These are phyloP conservation scores for Microctenopoma lineatum DNA, from an alignment of 2,797 vertebrate genomes.

Conservation along the genomic window DNA sequence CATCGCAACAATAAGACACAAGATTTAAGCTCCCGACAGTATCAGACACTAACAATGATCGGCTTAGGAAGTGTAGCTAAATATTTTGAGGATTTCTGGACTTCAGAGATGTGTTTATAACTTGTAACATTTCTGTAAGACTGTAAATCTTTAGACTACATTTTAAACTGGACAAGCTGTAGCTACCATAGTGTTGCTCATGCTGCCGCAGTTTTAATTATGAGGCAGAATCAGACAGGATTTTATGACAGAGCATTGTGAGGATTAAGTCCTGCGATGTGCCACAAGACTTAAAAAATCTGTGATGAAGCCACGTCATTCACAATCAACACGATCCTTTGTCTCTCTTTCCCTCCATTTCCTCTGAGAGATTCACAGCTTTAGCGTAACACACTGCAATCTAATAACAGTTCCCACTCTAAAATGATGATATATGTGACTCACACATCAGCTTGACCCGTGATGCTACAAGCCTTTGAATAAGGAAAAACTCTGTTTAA, in stretches of 20 bases:
- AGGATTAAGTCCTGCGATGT: slow-evolving; percentile 2
- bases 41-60: slow-evolving; percentile 1
- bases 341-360: background rate
- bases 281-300: slow-evolving; percentile 2
- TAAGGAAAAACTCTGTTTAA: slow-evolving; percentile 3
- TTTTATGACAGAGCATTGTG: background rate
- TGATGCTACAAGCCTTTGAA: background rate
- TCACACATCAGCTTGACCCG: slow-evolving; percentile 2
- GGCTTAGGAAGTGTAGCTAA: slow-evolving; percentile 1
- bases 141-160: background rate
- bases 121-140: background rate
- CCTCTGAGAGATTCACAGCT: background rate
- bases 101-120: background rate
- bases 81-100: background rate
- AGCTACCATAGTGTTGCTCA: background rate
- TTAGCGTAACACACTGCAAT: background rate
- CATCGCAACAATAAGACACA: slow-evolving; percentile 26
- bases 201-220: slow-evolving; percentile 3
- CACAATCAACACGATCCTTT: slow-evolving; percentile 21
- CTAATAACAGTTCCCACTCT: slow-evolving; percentile 1
- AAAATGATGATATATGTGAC: slow-evolving; percentile 3
- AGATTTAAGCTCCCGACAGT: slow-evolving; percentile 25
- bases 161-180: background rate
- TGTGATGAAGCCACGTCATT: slow-evolving; percentile 1
- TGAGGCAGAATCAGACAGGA: background rate